Base-by-base conservation (phyloP, 2,888 invertebrate genomes). In the Catocala sponsa region DNA sequence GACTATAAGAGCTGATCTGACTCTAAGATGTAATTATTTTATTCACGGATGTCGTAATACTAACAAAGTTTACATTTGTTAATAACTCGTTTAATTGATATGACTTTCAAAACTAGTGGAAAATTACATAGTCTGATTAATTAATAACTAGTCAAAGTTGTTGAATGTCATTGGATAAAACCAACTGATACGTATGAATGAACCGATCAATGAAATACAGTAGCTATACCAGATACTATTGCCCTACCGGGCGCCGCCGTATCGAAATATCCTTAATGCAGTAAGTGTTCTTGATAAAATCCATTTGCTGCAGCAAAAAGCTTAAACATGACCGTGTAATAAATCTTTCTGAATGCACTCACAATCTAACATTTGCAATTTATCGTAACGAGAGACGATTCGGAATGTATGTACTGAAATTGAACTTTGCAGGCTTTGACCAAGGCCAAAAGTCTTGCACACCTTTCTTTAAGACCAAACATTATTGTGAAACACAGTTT, bases 261-360 rank as follows among this genome's bases (percentile, higher is more conserved):
- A 56, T 66, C 62, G 53, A 46, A 69, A 65, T 56, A 63, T 53
- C 51, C 72, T 60, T 59, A 67, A 76, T 72, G 74, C 70, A 75
- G 62, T 66, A 68, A 72, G 63, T 63, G 68, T 73, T 68, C 74
- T 62, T 66, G 76, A 76, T 78, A 75, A 86, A 87, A 84, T 83
- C 84, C 85, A 85, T 81, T 88, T 80, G 82, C 81, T 78, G 81
- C 82, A 79, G 81, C 85, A 88, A 83, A 86, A 85, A 86, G 81
- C 83, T 75, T 77, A 74, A 81, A 73, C 82, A 83, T 83, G 85
- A 81, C 72, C 79, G 72, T 79, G 83, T 84, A 81, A 91, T 92
- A 92, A 92, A 93, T 92, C 88, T 83, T 85, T 82, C 67, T 78
- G 83, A 87, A 83, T 87, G 88, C 89, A 89, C 87, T 91, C 83